Conservation (phyloP, 2,797 vertebrate genomes). For the Antrozous pallidus region DNA sequence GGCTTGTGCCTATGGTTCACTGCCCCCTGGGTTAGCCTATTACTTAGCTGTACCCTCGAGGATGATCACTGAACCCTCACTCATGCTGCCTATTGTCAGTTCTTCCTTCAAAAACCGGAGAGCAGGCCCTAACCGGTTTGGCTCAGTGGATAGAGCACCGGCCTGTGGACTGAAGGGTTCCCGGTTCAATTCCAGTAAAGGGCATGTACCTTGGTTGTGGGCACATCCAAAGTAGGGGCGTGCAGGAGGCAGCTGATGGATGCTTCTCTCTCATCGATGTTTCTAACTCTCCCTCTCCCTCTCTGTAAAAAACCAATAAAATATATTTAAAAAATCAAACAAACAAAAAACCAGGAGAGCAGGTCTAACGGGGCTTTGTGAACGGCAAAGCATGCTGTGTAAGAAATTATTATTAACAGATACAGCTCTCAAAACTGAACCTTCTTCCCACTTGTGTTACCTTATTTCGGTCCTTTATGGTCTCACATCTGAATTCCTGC, state of each 20-base stretch:
- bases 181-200: too few relatives aligned
- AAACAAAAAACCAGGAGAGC: not conserved
- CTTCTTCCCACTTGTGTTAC: not conserved
- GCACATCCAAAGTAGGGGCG: too few relatives aligned
- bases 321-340: too few relatives aligned
- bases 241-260: too few relatives aligned
- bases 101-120: not conserved
- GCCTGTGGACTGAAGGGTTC: too few relatives aligned
- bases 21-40: not conserved
- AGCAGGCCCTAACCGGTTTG: too few relatives aligned
- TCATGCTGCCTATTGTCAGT: not conserved
- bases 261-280: too few relatives aligned
- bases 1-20: fast-evolving
- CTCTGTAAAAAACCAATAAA: too few relatives aligned
- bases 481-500: not conserved
- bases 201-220: too few relatives aligned
- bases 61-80: not conserved
- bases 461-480: not conserved
- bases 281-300: too few relatives aligned
- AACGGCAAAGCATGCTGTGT: not conserved
- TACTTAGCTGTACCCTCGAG: not conserved
- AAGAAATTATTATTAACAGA: not conserved
- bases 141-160: too few relatives aligned
- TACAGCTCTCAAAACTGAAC: not conserved
- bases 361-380: not conserved